Evolutionary conservation across 2,113 vertebrate species (phyloP), one percentile per base, ranked within the genome.

Genomic region (Entelurus aequoreus): DNA sequence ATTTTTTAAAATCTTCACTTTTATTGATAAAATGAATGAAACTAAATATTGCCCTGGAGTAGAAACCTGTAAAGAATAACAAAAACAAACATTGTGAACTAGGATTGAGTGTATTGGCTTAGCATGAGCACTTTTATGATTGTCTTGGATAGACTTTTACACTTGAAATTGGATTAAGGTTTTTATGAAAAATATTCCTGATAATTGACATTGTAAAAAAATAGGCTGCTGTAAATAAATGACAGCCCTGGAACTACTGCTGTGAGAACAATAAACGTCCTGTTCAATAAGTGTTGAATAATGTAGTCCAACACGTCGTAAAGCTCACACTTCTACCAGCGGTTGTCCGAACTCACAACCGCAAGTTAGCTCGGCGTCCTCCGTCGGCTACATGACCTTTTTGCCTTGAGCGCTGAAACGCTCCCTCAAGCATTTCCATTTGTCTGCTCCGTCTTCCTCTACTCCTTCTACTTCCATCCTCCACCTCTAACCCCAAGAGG

Each of bases 401-500:
- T 52, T 36, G 59, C 62, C 49, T 51, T 11, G 9, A 76, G 49
- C 13, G 11, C 10, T 10, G 10, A 6, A 65, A 16, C 9, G 21
- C 16, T 59, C 65, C 53, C 61, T 63, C 64, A 48, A 14, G 64
- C 44, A 48, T 62, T 53, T 62, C 16, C 36, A 55, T 46, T 48
- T n/a, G 16, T 64, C 63, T 38, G 48, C 28, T 49, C 14, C 4
- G 14, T 64, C 65, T 49, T n/a, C 40, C 5, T 48, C 54, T 9
- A 7, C 66, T 35, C 21, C 44, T n/a, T 48, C 0, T 48, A 51
- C 61, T 61, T 68, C 37, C 49, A 62, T 63, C 56, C 56, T 78
- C 47, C 62, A 62, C 73, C 74, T 84, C 71, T 50, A 53, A 61
- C 62, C 69, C 74, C 77, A 56, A 60, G 74, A 81, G 69, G 74